Evolutionary conservation across 2,888 invertebrate species (phyloP), one percentile per base, ranked within the genome.

Genomic region (Harpalus rufipes): DNA sequence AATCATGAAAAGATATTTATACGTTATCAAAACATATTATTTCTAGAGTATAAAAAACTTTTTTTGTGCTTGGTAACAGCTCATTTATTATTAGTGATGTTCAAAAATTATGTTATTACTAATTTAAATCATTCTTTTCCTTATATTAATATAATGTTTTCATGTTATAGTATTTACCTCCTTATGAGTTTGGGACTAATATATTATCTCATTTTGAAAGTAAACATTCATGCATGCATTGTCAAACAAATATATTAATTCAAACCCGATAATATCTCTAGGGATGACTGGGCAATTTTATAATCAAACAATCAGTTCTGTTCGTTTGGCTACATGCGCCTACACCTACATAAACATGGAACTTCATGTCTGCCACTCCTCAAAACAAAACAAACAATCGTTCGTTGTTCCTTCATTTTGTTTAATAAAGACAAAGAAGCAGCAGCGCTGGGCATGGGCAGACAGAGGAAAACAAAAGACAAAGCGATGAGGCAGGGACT

Each of bases 341-440:
- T 21, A 63, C 25, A 63, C 63, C 63, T 63, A 63, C 63, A 63
- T 10, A 68, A 68, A 68, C 68, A 68, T 39, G 32, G 6, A 18
- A 18, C 16, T 59, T 7, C 16, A 59, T 2, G 18, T 12, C 25
- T 25, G 32, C 68, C 68, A 68, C 68, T 25, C 68, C 68, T 25
- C n/a, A 10, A 18, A 68, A 39, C 39, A 68, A 68, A 68, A 39
- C 68, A 32, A 68, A 68, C 68, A 68, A 25, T 12, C 68, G 39
- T 68, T 10, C 78, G 21, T 78, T 78, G 39, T 68, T 18, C 78
- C 56, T 78, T 78, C 58, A 78, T 78, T 58, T 78, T 76, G 76
- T 76, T 76, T 16, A 78, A 56, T 25, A 78, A 78, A 68, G 21
- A 63, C 63, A 68, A 68, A 68, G 25, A 63, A 63, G 25, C 14